A percentile compares a stretch with the other conserved stretches of the same genome.
Evolutionary conservation across 92 coral and sea anemone genomes (phyloP).

Genomic region (Diadumene lineata): DNA sequence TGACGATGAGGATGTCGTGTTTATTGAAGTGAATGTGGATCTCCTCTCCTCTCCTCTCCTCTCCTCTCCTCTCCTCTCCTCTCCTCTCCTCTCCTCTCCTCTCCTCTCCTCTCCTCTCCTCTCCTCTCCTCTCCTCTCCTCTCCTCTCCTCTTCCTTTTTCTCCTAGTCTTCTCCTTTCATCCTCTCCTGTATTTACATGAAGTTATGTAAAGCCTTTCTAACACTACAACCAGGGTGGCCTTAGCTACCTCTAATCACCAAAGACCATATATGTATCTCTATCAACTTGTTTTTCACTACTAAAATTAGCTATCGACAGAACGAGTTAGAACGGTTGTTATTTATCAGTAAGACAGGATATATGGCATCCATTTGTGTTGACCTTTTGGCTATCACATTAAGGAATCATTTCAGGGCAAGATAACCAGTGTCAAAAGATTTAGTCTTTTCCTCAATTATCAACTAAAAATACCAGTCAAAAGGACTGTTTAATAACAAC

Average conservation of each 20-base stretch:
- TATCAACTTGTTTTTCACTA: conserved; percentile 26
- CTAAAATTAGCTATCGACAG: conserved; percentile 46
- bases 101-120: too few relatives aligned
- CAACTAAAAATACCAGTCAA: conserved; percentile 39
- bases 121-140: too few relatives aligned
- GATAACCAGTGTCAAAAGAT: conserved; percentile 38
- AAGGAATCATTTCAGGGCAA: not conserved
- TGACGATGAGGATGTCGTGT: too few relatives aligned
- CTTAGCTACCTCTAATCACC: not conserved
- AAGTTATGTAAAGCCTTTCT: not conserved
- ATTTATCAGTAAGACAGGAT: conserved; percentile 36
- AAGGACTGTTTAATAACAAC: conserved; percentile 1
- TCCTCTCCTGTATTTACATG: not conserved
- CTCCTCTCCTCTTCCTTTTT: not conserved
- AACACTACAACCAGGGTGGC: conserved; percentile 27
- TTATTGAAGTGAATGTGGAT: too few relatives aligned
- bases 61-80: too few relatives aligned
- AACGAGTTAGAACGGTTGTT: conserved; percentile 11
- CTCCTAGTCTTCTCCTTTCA: not conserved
- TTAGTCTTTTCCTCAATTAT: conserved; percentile 27
- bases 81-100: too few relatives aligned
- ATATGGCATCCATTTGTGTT: conserved; percentile 36
- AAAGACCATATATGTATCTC: too few relatives aligned
- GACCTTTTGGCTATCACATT: conserved; percentile 27
- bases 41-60: too few relatives aligned